Evolutionary conservation across 1,140 invertebrate genomes (phyloP).

Genomic region (Tetragnatha versicolor): DNA sequence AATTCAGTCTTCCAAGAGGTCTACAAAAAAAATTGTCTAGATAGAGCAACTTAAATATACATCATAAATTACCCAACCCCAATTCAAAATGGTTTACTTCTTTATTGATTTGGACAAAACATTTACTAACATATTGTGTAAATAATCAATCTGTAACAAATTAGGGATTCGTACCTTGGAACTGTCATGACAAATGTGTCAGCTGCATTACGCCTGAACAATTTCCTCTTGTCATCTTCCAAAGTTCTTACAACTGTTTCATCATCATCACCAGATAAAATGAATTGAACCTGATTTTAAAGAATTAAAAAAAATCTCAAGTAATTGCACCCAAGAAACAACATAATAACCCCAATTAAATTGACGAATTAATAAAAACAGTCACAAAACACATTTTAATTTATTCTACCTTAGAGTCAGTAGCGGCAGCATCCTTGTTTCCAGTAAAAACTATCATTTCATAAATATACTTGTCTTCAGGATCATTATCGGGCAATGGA

Average conservation of each 20-base stretch:
- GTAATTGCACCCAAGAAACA: too few species aligned
- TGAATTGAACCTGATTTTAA: constrained; percentile 64
- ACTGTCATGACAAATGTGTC: constrained; percentile 68
- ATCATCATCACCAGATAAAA: constrained; percentile 66
- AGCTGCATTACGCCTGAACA: constrained; percentile 64
- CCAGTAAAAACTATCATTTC: constrained; percentile 66
- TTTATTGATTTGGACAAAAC: background rate
- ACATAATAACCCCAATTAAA: too few species aligned
- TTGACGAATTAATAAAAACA: background rate
- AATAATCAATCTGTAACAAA: too few species aligned
- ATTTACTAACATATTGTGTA: too few species aligned
- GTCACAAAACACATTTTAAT: background rate
- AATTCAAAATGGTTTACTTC: background rate
- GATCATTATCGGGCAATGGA: constrained; percentile 67
- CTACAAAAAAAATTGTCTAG: background rate
- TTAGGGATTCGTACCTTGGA: constrained; percentile 44
- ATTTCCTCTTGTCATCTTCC: constrained; percentile 64
- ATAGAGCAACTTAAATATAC: background rate
- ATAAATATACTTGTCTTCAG: constrained; percentile 63
- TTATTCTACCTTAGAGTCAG: constrained; percentile 63
- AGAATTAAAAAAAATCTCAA: background rate
- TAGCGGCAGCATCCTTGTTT: constrained; percentile 64
- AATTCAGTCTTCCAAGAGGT: constrained; percentile 58
- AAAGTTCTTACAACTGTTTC: constrained; percentile 64
- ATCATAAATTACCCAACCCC: background rate